Conservation (phyloP, 1,140 invertebrate genomes). For the Drosophila santomea region DNA sequence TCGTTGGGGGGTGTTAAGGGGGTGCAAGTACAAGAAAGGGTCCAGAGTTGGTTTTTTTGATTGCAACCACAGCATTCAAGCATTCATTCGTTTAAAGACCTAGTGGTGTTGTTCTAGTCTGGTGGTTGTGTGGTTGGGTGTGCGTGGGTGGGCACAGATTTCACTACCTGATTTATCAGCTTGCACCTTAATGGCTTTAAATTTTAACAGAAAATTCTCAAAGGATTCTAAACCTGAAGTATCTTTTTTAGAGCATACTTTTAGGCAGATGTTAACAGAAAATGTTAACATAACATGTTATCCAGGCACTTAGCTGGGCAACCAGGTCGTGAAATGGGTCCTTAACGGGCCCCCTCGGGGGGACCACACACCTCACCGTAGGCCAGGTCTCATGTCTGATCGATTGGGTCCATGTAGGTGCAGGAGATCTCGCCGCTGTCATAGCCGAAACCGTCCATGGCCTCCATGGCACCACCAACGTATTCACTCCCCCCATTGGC, state of each 20-base stretch:
- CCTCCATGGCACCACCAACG: constrained; percentile 49
- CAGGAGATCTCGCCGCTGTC: constrained; percentile 82
- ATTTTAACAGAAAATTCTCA: background rate
- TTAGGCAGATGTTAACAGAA: too few species aligned
- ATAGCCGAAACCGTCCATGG: constrained; percentile 72
- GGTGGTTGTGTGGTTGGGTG: constrained; percentile 50
- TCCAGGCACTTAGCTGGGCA: constrained; percentile 4
- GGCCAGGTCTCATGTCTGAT: constrained; percentile 82
- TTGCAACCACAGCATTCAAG: constrained; percentile 73
- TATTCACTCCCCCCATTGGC: constrained; percentile 82
- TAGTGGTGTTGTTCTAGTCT: constrained; percentile 67
- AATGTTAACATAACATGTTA: too few species aligned
- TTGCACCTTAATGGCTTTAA: background rate
- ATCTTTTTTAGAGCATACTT: too few species aligned
- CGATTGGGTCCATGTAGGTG: constrained; percentile 84
- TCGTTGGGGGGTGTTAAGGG: constrained; percentile 48
- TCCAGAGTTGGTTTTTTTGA: constrained; percentile 62
- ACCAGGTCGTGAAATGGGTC: background rate
- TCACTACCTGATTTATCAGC: constrained; percentile 18
- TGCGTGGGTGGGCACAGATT: constrained; percentile 25
- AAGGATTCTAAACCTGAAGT: too few species aligned
- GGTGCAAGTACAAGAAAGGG: constrained; percentile 61
- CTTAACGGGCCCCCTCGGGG: constrained; percentile 69
- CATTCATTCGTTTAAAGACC: constrained; percentile 67
- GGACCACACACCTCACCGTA: constrained; percentile 76